Base-by-base conservation (phyloP, 1,140 invertebrate species). In the Drosophila biarmipes region DNA sequence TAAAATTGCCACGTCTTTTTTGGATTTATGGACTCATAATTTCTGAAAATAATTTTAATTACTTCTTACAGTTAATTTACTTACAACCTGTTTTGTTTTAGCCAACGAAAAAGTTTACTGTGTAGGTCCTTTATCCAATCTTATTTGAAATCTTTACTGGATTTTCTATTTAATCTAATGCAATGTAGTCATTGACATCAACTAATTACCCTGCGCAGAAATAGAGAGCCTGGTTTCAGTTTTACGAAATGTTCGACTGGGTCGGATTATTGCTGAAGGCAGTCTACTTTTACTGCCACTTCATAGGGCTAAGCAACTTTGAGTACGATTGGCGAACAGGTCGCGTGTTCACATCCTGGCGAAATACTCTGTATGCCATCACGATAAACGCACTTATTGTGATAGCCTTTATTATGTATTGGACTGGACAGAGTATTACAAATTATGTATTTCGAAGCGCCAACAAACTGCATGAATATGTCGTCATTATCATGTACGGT, bases 241-340 rank as follows among this genome's bases (percentile, higher is more conserved):
- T 31, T 17, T 15, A 0, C 27, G 24, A 49, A 31, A 49, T 49
- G 46, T n/a, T 11, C 27, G 24, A 48, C n/a, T 15, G 14, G 46
- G 24, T 48, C n/a, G 24, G 24, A 11, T 17, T 29, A 3, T 2
- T 48, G 27, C 8, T 48, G 14, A 15, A 0, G 8, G 24, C 27
- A 2, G 24, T 49, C 2, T 15, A 31, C n/a, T 15, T 6, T 17
- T 49, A 31, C 46, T 29, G 45, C 6, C 24, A 48, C n/a, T 48
- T 48, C 6, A 29, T 48, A 10, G 45, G 45, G 6, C 27, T 48
- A 15, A 48, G 14, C 24, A 48, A 48, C 24, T 48, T 48, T 48
- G 45, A 10, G 2, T 48, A 15, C 19, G 45, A 48, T 6, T 27
- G 24, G 7, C n/a, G 24, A 11, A 48, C 45, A 29, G 24, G 45